phyloP scores from a whole-genome alignment of 2,888 invertebrate genomes.

The Zaprionus obscuricornis region DNA sequence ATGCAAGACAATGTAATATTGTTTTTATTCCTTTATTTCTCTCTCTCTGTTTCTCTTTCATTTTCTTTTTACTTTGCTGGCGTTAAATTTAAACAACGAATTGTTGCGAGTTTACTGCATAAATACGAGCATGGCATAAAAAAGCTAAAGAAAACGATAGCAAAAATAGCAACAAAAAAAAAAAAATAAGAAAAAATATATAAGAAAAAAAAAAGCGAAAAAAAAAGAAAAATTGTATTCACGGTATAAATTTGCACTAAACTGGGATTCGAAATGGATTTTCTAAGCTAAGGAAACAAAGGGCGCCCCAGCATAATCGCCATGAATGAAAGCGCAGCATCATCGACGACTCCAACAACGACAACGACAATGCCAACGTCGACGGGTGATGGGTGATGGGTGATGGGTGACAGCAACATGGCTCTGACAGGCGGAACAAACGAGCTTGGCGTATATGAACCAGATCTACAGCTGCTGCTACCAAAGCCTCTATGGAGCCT shows the following conservation, averaged over 20 bases:
- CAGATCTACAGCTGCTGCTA: conserved; percentile 38
- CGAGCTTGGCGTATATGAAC: conserved; percentile 62
- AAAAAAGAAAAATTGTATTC: conserved; percentile 36
- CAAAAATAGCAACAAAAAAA: conserved; percentile 10
- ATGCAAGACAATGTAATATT: conserved; percentile 18
- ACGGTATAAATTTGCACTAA: conserved; percentile 78
- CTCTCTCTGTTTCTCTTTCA: not conserved
- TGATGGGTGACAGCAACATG: conserved; percentile 62
- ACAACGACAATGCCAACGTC: conserved; percentile 2
- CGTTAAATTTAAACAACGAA: conserved; percentile 70
- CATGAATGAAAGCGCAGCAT: conserved; percentile 75
- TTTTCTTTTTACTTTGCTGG: conserved; percentile 31
- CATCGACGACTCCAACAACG: conserved; percentile 51
- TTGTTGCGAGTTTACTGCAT: conserved; percentile 42
- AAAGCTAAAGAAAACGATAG: conserved; percentile 8
- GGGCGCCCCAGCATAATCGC: conserved; percentile 69
- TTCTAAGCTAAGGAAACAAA: conserved; percentile 68
- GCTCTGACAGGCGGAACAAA: conserved; percentile 71
- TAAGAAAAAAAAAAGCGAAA: conserved; percentile 10
- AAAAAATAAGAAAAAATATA: too few species aligned
- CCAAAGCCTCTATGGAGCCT: too few species aligned
- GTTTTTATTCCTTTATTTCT: conserved; percentile 7
- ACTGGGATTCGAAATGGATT: conserved; percentile 77
- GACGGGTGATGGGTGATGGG: conserved; percentile 29
- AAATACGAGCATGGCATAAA: conserved; percentile 24